These are phyloP conservation scores for Diplolepis rosae DNA, from an alignment of 2,888 invertebrate species.

Conservation along the genomic window DNA sequence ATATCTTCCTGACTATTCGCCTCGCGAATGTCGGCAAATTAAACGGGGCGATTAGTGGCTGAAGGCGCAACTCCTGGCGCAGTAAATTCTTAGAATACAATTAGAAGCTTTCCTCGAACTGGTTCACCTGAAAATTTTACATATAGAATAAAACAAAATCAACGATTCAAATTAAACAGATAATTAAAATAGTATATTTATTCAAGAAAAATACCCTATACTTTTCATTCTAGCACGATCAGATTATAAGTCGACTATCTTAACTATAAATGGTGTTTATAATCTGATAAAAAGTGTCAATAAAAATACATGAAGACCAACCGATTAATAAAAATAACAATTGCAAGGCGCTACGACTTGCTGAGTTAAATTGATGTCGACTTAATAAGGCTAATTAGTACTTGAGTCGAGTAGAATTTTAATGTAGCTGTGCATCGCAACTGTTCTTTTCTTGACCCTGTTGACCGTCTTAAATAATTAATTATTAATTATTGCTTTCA, in stretches of 20 bases:
- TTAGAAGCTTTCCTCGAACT: too few species aligned
- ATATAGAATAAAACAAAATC: too few species aligned
- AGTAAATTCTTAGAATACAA: background rate
- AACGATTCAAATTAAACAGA: too few species aligned
- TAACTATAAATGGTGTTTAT: too few species aligned
- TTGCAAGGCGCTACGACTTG: slow-evolving; percentile 55
- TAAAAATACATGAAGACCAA: slow-evolving; percentile 4
- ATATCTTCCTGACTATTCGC: slow-evolving; percentile 22
- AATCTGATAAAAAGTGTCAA: too few species aligned
- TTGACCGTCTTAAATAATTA: slow-evolving; percentile 37
- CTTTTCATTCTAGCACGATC: too few species aligned
- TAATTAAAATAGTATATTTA: too few species aligned
- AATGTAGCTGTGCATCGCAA: slow-evolving; percentile 51
- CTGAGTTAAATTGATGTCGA: slow-evolving; percentile 47
- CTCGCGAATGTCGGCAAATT: slow-evolving; percentile 24
- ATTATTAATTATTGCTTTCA: slow-evolving; percentile 44
- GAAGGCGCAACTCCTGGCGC: background rate
- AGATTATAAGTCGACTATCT: too few species aligned
- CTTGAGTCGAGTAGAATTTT: slow-evolving; percentile 66
- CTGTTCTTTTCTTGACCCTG: slow-evolving; percentile 38
- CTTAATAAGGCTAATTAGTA: slow-evolving; percentile 65
- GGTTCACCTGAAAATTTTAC: too few species aligned
- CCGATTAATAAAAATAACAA: slow-evolving; percentile 47
- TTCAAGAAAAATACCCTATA: too few species aligned
- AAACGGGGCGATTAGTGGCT: slow-evolving; percentile 16